A percentile compares a stretch with the other conserved stretches of the same genome.
These are phyloP conservation scores for Brachyhypopomus occidentalis DNA, from an alignment of 2,113 vertebrate genomes.

Conservation along the genomic window DNA sequence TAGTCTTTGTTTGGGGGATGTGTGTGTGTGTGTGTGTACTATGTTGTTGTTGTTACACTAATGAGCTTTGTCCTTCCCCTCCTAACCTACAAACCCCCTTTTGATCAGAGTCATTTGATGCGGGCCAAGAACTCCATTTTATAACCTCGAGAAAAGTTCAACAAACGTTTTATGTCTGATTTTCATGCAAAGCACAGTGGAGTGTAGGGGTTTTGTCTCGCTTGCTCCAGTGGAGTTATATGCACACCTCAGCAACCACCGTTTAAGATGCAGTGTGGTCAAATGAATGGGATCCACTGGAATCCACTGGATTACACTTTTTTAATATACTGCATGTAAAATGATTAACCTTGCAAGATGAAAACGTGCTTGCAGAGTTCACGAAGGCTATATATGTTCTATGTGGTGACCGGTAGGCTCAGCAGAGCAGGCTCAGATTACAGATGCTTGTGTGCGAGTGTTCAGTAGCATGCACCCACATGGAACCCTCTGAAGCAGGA, in stretches of 20 bases:
- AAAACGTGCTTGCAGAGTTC: no score
- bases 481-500: constrained; percentile 19
- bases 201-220: not conserved
- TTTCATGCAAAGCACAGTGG: constrained; percentile 37
- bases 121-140: constrained; percentile 43
- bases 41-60: constrained; percentile 43
- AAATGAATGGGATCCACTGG: not conserved
- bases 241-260: not conserved
- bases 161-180: constrained; percentile 38
- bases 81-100: constrained; percentile 49
- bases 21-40: constrained; percentile 5
- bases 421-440: constrained; percentile 15
- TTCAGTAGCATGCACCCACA: constrained; percentile 18
- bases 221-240: constrained; percentile 33
- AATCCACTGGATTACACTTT: not conserved
- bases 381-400: not conserved
- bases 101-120: constrained; percentile 49
- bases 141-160: constrained; percentile 49
- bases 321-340: not conserved
- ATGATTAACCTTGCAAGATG: not conserved
- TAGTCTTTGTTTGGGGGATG: not conserved
- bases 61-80: constrained; percentile 48
- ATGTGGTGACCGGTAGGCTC: not conserved
- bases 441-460: constrained; percentile 15
- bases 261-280: not conserved